Conservation (phyloP, 1,140 invertebrate species). For the Caenorhabditis elegans region DNA sequence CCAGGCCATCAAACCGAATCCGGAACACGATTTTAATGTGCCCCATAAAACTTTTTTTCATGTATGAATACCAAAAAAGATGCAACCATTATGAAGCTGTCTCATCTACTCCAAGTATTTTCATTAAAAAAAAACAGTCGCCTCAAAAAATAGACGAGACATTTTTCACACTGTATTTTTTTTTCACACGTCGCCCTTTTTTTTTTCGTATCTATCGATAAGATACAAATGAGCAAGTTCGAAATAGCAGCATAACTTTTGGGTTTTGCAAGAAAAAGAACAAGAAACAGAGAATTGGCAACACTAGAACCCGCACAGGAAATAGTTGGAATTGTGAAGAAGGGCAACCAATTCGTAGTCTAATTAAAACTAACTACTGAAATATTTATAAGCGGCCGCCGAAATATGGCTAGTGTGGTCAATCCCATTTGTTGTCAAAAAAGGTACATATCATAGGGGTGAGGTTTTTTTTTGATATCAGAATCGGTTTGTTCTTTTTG, state of each 20-base stretch:
- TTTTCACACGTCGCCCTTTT: too few relatives aligned
- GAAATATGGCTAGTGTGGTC: neutral
- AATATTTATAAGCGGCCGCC: neutral
- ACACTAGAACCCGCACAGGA: constrained; percentile 5
- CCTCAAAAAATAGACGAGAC: too few relatives aligned
- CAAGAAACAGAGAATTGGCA: neutral
- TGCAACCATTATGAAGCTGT: neutral
- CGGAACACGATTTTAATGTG: neutral
- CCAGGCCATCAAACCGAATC: neutral
- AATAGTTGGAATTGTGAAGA: constrained; percentile 24
- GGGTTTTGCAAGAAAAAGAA: neutral
- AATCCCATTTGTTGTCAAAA: constrained; percentile 11
- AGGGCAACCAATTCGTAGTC: constrained; percentile 14
- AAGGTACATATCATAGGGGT: too few relatives aligned
- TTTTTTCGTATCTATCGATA: too few relatives aligned
- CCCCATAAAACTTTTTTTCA: constrained; percentile 5
- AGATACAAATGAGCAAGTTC: too few relatives aligned
- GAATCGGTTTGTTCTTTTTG: too few relatives aligned
- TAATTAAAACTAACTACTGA: constrained; percentile 9
- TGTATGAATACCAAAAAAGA: neutral
- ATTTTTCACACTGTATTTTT: too few relatives aligned
- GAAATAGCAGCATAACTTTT: too few relatives aligned
- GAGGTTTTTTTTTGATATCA: too few relatives aligned
- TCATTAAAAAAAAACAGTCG: too few relatives aligned
- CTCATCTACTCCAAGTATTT: too few relatives aligned